A percentile compares a stretch with the other conserved stretches of the same genome.
These are phyloP conservation scores for Maccullochella peelii DNA, from an alignment of 2,113 vertebrate genomes.

Conservation along the genomic window DNA sequence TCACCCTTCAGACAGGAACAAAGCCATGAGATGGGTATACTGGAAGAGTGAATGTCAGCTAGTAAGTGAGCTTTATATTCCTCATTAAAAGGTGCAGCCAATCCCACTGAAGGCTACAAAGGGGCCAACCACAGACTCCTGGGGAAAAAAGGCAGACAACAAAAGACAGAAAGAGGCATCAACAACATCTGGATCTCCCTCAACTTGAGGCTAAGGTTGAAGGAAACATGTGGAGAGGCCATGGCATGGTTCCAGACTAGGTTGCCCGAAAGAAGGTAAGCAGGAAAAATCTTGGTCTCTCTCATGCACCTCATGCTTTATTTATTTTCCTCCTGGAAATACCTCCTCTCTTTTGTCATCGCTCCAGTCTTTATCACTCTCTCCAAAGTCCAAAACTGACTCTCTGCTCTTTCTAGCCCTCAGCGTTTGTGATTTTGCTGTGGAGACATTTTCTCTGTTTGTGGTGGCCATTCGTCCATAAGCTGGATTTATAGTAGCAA, in stretches of 20 bases:
- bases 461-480: slow-evolving; percentile 67
- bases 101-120: slow-evolving; percentile 1
- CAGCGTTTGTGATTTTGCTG: slow-evolving; percentile 65
- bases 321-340: slow-evolving; percentile 33
- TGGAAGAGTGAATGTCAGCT: not conserved
- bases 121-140: not conserved
- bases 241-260: not conserved
- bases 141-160: too few relatives aligned
- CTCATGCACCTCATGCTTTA: slow-evolving; percentile 15
- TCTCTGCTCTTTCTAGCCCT: slow-evolving; percentile 49
- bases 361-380: slow-evolving; percentile 45
- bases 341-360: slow-evolving; percentile 30
- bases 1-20: slow-evolving; percentile 21
- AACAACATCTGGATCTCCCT: not conserved
- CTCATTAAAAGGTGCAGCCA: not conserved
- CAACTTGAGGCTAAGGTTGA: not conserved
- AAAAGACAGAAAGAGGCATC: not conserved
- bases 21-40: not conserved
- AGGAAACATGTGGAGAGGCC: not conserved
- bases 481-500: slow-evolving; percentile 74
- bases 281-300: not conserved
- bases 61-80: slow-evolving; percentile 17
- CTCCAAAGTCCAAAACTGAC: slow-evolving; percentile 51
- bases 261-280: not conserved
- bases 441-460: slow-evolving; percentile 72